Conservation (phyloP, 2,888 invertebrate genomes). For the Drosophila mettleri region DNA sequence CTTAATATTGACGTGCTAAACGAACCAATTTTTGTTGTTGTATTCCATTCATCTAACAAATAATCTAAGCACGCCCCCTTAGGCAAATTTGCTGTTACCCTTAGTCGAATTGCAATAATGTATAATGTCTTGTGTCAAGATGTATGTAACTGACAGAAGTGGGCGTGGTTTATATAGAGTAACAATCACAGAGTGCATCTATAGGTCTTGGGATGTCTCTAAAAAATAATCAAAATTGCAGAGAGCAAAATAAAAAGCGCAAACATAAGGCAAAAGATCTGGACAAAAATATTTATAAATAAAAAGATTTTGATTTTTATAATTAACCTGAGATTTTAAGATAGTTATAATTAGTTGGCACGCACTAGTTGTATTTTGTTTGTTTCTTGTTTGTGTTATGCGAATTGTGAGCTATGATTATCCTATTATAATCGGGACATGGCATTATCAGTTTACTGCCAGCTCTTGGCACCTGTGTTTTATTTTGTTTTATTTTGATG, state of each 20-base stretch:
- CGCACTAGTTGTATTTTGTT: background rate
- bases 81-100: background rate
- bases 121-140: background rate
- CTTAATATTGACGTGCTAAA: constrained; percentile 56
- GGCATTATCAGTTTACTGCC: background rate
- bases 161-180: background rate
- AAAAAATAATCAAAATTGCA: too few species aligned
- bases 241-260: background rate
- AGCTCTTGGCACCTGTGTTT: background rate
- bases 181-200: too few species aligned
- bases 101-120: background rate
- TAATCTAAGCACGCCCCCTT: constrained; percentile 19
- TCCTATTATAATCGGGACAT: background rate
- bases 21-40: constrained; percentile 26
- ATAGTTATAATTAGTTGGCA: background rate
- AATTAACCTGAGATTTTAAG: background rate
- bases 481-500: constrained; percentile 12
- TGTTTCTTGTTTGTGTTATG: constrained; percentile 9
- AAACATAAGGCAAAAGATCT: too few species aligned
- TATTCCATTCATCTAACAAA: constrained; percentile 7
- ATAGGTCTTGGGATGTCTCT: too few species aligned
- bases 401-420: constrained; percentile 5
- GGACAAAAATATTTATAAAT: too few species aligned
- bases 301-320: constrained; percentile 4
- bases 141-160: background rate